Conservation (phyloP, 2,888 invertebrate genomes). For the Philhelius pedissequus region DNA sequence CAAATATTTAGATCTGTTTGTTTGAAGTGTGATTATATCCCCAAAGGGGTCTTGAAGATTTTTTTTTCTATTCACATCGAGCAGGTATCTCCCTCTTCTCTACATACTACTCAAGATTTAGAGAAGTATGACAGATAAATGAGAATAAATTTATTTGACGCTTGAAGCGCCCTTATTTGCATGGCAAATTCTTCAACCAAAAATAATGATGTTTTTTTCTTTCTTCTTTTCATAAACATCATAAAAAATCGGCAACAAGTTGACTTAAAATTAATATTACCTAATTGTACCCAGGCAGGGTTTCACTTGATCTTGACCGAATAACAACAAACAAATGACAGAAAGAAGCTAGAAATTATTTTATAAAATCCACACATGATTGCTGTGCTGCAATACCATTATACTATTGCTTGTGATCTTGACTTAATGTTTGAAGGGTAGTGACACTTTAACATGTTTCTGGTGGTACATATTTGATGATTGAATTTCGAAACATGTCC, state of each 20-base stretch:
- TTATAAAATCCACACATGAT: not conserved
- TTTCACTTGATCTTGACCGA: conserved; percentile 66
- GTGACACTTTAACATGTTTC: conserved; percentile 44
- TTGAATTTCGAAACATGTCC: conserved; percentile 47
- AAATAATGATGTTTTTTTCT: not conserved
- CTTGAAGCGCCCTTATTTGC: conserved; percentile 32
- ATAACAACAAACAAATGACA: not conserved
- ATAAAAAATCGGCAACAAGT: conserved; percentile 42
- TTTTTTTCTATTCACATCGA: not conserved
- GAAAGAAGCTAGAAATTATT: not conserved
- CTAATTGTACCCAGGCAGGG: conserved; percentile 18
- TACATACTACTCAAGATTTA: conserved; percentile 1
- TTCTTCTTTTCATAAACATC: not conserved
- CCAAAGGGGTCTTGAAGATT: conserved; percentile 11
- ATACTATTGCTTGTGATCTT: conserved; percentile 37
- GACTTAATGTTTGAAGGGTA: conserved; percentile 49
- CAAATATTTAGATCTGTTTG: not conserved
- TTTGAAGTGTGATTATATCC: conserved; percentile 25
- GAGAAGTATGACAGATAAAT: conserved; percentile 28
- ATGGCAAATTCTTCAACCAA: conserved; percentile 10
- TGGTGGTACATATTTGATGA: not conserved
- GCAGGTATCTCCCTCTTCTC: not conserved
- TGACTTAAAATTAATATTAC: not conserved
- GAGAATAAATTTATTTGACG: conserved; percentile 30
- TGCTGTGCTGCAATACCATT: not conserved